Evolutionary conservation across 2,113 vertebrate genomes (phyloP).

Genomic region (Chaetura pelagica): DNA sequence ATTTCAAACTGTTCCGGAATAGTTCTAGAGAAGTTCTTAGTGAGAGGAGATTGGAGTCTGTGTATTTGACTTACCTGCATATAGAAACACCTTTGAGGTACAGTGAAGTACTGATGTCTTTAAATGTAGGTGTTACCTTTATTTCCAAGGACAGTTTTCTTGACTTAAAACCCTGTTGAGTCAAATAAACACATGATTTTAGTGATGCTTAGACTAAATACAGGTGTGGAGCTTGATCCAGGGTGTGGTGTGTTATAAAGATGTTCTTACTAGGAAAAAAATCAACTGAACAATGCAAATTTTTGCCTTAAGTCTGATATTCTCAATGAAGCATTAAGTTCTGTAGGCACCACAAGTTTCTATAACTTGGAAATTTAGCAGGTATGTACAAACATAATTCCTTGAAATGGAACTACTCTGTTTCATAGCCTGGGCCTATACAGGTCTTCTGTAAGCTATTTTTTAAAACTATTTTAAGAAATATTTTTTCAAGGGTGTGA

Average conservation of each 20-base stretch:
- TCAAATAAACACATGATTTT: not conserved
- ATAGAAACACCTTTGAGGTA: not conserved
- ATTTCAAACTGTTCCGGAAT: not conserved
- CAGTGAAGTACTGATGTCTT: not conserved
- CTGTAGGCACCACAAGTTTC: not conserved
- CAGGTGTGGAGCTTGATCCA: fast-evolving
- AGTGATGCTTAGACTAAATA: not conserved
- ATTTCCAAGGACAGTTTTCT: not conserved
- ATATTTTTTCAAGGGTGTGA: not conserved
- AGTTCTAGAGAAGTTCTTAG: not conserved
- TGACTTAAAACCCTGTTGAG: not conserved
- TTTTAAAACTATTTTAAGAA: not conserved
- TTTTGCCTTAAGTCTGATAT: not conserved
- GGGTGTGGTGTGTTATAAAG: not conserved
- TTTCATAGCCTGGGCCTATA: not conserved
- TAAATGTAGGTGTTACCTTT: not conserved
- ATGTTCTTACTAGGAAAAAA: not conserved
- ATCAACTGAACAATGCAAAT: not conserved
- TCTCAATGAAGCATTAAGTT: not conserved
- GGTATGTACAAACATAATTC: not conserved
- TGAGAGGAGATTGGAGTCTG: not conserved
- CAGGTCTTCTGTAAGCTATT: not conserved
- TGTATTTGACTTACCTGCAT: not conserved
- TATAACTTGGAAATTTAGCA: not conserved
- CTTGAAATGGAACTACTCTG: not conserved